These are phyloP conservation scores for Xyrichtys novacula DNA, from an alignment of 2,797 vertebrate species.

Conservation along the genomic window DNA sequence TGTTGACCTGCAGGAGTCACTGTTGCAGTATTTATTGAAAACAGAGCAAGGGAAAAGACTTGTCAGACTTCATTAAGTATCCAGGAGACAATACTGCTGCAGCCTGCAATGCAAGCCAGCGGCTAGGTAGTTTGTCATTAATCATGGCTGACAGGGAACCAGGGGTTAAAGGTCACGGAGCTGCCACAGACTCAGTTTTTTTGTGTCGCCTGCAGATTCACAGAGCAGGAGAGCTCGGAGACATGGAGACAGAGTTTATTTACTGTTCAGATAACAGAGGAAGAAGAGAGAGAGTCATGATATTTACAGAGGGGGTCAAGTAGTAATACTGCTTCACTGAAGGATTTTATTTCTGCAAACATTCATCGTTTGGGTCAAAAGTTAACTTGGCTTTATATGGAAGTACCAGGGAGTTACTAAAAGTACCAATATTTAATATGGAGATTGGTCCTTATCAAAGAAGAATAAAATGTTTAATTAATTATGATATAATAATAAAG, in stretches of 20 bases:
- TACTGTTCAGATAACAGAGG: background rate
- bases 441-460: too few relatives aligned
- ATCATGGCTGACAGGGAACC: conserved; percentile 77
- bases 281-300: too few relatives aligned
- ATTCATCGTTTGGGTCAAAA: too few relatives aligned
- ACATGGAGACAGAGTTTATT: conserved; percentile 13
- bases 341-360: too few relatives aligned
- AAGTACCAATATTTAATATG: too few relatives aligned
- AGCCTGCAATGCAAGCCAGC: conserved; percentile 55
- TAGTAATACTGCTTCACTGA: background rate
- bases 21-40: conserved; percentile 58
- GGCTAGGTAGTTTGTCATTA: conserved; percentile 73
- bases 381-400: too few relatives aligned
- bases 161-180: conserved; percentile 65
- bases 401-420: too few relatives aligned
- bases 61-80: conserved; percentile 82
- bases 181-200: conserved; percentile 67
- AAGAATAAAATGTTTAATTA: too few relatives aligned
- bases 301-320: background rate
- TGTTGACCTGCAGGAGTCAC: conserved; percentile 51
- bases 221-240: conserved; percentile 17
- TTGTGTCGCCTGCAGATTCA: conserved; percentile 30
- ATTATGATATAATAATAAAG: too few relatives aligned
- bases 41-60: conserved; percentile 70
- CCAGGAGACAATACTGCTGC: conserved; percentile 64